These are phyloP conservation scores for Eudorcas thomsonii DNA, from an alignment of 2,113 vertebrate species.

Conservation along the genomic window DNA sequence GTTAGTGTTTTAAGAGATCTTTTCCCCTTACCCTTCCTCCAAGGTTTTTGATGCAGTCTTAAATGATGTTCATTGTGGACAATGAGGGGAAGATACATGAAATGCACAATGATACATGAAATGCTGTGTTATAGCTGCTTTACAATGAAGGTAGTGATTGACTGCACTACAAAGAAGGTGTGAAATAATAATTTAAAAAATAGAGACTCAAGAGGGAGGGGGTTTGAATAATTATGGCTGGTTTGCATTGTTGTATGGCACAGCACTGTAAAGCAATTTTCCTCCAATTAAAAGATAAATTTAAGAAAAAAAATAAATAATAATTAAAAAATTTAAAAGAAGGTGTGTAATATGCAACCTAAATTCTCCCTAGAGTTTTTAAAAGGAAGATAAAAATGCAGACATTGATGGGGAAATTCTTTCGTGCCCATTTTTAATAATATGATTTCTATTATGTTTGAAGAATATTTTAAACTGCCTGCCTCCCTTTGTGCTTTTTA, in stretches of 20 bases:
- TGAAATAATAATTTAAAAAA: background rate
- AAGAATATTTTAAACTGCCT: conserved; percentile 10
- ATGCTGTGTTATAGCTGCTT: background rate
- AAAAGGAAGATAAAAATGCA: background rate
- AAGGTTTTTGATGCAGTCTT: background rate
- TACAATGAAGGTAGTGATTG: background rate
- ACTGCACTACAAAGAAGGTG: background rate
- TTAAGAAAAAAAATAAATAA: background rate
- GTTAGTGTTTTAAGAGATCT: background rate
- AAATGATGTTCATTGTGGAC: background rate
- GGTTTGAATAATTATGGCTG: background rate
- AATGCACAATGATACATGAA: background rate
- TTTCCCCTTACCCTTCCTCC: background rate
- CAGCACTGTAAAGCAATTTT: background rate
- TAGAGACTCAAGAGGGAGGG: background rate
- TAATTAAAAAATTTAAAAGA: background rate
- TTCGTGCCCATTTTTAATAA: background rate
- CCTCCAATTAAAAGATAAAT: background rate
- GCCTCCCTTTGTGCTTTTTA: conserved; percentile 31
- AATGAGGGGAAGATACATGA: background rate
- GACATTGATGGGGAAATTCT: background rate
- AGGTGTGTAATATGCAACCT: background rate
- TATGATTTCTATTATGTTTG: background rate
- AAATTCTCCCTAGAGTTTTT: background rate
- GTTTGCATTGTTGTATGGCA: background rate